A percentile compares a stretch with the other conserved stretches of the same genome.
Evolutionary conservation across 2,113 vertebrate genomes (phyloP).

Genomic region (Ceyx cyanopectus): DNA sequence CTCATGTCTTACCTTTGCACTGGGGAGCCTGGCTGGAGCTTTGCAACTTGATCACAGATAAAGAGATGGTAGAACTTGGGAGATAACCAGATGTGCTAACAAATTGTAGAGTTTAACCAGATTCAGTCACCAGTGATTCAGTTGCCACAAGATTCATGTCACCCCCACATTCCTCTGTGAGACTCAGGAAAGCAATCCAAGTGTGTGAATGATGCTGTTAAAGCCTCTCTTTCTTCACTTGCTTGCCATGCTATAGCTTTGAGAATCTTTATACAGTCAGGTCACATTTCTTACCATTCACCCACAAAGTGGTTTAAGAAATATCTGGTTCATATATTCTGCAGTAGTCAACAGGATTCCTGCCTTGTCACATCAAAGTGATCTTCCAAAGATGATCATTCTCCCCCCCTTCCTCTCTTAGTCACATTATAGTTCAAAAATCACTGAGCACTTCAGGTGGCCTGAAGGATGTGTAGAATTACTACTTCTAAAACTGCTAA

Average conservation of each 20-base stretch:
- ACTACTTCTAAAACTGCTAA: neutral
- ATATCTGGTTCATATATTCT: neutral
- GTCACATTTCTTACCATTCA: neutral
- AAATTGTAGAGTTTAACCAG: neutral
- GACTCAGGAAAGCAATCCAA: neutral
- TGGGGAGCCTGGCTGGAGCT: slow-evolving; percentile 99
- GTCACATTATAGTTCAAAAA: neutral
- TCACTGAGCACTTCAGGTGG: neutral
- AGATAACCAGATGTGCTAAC: neutral
- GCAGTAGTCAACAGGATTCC: neutral
- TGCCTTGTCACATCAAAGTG: neutral
- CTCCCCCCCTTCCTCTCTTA: too few relatives aligned
- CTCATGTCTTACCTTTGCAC: slow-evolving; percentile 92
- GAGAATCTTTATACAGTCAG: neutral
- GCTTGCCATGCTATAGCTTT: neutral
- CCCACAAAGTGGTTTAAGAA: neutral
- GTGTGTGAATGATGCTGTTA: neutral
- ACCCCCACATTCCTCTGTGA: neutral
- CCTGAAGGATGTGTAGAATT: neutral
- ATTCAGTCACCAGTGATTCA: neutral
- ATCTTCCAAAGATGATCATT: neutral
- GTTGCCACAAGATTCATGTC: neutral
- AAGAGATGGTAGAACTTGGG: slow-evolving; percentile 91
- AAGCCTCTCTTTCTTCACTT: neutral
- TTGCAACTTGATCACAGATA: slow-evolving; percentile 97